Base-by-base conservation (phyloP, 2,888 invertebrate species). In the Ormyrus pomaceus region DNA sequence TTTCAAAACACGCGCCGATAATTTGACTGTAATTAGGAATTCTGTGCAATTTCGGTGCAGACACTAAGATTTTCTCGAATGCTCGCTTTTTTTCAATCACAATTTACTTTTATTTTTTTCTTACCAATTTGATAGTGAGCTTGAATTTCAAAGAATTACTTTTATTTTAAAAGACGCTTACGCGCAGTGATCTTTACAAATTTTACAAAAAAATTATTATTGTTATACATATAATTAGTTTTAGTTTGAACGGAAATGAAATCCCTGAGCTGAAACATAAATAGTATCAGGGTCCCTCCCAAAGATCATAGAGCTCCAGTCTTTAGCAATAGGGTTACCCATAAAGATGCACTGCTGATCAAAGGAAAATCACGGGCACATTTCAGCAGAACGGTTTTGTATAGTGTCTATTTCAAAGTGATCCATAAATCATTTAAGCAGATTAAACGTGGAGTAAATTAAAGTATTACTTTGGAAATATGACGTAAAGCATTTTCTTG, bases 371-470 rank as follows among this genome's bases (percentile, higher is more conserved):
- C 68, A 48, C 69, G 55, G 48, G 61, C 50, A 55, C 48, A 11
- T 51, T 66, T 51, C 45, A 8, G 61, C 45, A 50, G 46, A 69
- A 46, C 65, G 11, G 48, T 69, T 74, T 64, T 48, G 50, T 61
- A 19, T 50, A 64, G 62, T 45, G 55, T 68, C 64, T 66, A 46
- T 6, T 51, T 55, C 68, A 68, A 61, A 81, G 77, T 64, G 77
- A 77, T 34, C 80, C 75, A 82, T 83, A 84, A 85, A 86, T 86
- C 84, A 81, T 86, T 83, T 85, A 86, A 86, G 85, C 82, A 83
- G 86, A 85, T 86, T 86, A 86, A 77, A 82, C 56, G 81, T 66
- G 81, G 78, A 83, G 84, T 82, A 86, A 86, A 85, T 84, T 83
- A 82, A 84, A 82, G 84, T 75, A 79, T 77, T 80, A 80, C 64